phyloP scores from a whole-genome alignment of 2,113 vertebrate genomes.

The Charadrius vociferus region DNA sequence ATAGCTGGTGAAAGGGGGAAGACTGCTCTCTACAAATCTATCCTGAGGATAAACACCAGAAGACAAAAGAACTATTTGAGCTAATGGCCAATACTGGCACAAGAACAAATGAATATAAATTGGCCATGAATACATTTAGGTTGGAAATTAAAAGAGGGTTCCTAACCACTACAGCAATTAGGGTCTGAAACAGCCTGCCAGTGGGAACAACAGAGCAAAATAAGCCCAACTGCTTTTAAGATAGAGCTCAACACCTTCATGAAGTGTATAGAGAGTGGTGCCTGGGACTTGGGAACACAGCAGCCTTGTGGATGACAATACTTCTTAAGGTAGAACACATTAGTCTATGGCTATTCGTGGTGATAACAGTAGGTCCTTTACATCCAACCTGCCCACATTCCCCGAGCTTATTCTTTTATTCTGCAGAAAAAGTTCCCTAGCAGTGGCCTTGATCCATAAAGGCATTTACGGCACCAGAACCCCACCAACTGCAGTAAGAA shows the following conservation, averaged over 20 bases:
- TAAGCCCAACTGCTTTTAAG: background rate
- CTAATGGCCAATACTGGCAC: slow-evolving; percentile 23
- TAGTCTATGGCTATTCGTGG: background rate
- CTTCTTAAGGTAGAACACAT: background rate
- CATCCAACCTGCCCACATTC: background rate
- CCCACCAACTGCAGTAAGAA: background rate
- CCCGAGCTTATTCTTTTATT: background rate
- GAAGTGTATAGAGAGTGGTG: background rate
- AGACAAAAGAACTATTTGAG: slow-evolving; percentile 33
- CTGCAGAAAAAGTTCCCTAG: background rate
- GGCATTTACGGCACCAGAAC: background rate
- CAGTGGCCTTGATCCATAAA: background rate
- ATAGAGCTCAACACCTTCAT: background rate
- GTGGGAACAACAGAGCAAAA: background rate
- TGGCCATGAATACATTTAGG: slow-evolving; percentile 2
- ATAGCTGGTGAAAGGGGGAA: background rate
- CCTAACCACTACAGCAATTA: background rate
- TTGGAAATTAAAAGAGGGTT: slow-evolving; percentile 23
- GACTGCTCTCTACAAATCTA: background rate
- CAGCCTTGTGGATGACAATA: background rate
- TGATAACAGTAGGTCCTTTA: background rate
- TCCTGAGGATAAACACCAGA: slow-evolving; percentile 9
- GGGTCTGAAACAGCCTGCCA: background rate
- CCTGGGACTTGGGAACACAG: background rate
- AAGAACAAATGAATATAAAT: slow-evolving; percentile 30